phyloP scores from a whole-genome alignment of 2,888 invertebrate species.

The Pachydiplax longipennis region DNA sequence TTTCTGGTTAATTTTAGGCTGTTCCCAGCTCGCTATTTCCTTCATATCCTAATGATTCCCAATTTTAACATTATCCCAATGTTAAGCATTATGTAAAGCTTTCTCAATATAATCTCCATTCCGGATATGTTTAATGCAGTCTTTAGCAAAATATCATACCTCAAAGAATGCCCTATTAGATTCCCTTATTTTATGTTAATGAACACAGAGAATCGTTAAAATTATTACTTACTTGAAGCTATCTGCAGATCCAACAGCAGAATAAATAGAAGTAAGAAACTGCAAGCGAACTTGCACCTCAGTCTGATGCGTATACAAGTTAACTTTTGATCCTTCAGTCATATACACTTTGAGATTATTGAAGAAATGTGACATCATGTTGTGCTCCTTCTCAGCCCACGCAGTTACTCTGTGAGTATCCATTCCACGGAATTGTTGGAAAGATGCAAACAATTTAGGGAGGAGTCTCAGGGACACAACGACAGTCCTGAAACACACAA shows the following conservation, averaged over 20 bases:
- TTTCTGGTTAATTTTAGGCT: no score
- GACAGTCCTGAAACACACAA: slow-evolving; percentile 71
- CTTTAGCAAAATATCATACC: no score
- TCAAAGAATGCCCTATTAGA: no score
- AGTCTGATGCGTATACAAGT: slow-evolving; percentile 77
- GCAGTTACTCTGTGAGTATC: slow-evolving; percentile 88
- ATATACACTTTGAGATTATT: slow-evolving; percentile 83
- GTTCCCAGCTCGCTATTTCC: no score
- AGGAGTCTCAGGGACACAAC: slow-evolving; percentile 87
- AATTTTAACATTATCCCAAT: no score
- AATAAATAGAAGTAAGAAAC: slow-evolving; percentile 92
- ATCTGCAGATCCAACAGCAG: slow-evolving; percentile 87
- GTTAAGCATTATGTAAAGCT: no score
- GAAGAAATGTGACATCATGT: slow-evolving; percentile 93
- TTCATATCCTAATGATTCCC: no score
- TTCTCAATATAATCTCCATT: no score
- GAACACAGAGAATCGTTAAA: background rate
- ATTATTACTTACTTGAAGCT: slow-evolving; percentile 72
- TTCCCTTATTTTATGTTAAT: background rate
- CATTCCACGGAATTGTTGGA: slow-evolving; percentile 86
- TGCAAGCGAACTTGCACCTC: slow-evolving; percentile 91
- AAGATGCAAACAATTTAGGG: slow-evolving; percentile 90
- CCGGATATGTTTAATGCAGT: no score
- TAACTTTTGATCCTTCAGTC: slow-evolving; percentile 57
- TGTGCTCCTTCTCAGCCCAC: slow-evolving; percentile 92